Base-by-base conservation (phyloP, 35 echinoderm and acorn worm species). In the Hemicentrotus pulcherrimus region DNA sequence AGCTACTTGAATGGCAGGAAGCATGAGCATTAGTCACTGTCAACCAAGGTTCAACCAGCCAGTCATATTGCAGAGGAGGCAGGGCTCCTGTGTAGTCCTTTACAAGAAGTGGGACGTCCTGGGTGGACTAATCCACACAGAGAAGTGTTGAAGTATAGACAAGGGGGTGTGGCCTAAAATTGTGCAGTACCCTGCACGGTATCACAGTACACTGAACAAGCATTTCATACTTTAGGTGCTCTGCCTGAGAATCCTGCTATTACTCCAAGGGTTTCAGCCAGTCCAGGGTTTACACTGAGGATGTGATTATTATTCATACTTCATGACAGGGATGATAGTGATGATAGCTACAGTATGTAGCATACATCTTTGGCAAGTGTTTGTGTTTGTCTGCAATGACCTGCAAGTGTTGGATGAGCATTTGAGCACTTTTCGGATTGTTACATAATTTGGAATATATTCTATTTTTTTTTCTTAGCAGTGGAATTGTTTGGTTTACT, bases 151-250 rank as follows among this genome's bases (percentile, higher is more conserved):
- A 90, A 90, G 88, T 90, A 32, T 47, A 32, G 11, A 33, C 32
- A 90, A 45, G 88, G 88, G 88, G 88, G 88, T 41, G 88, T 90
- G 88, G 88, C 88, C 87, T 90, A 47, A 45, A 90, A 45, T 32
- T 90, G 88, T 78, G 46, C 19, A 35, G n/a, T 88, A 14, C n/a
- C 86, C 12, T 33, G 88, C 31, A 59, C 11, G 11, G 35, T 32
- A 0, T 24, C 87, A 89, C 32, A 89, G 45, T 89, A 90, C 88
- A 15, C 88, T 45, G 88, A 78, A 78, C 65, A 78, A n/a, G 65
- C 24, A 78, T 28, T 15, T 78, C 19, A 78, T 28, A 28, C 22
- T n/a, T 4, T 4, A 4, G 19, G 15, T 4, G 22, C 65, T 28
- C 15, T 28, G 65, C 18, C 52, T 41, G 50, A 55, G 48, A 55